Evolutionary conservation across 2,113 vertebrate species (phyloP), one percentile per base, ranked within the genome.

Genomic region (Datnioides undecimradiatus): DNA sequence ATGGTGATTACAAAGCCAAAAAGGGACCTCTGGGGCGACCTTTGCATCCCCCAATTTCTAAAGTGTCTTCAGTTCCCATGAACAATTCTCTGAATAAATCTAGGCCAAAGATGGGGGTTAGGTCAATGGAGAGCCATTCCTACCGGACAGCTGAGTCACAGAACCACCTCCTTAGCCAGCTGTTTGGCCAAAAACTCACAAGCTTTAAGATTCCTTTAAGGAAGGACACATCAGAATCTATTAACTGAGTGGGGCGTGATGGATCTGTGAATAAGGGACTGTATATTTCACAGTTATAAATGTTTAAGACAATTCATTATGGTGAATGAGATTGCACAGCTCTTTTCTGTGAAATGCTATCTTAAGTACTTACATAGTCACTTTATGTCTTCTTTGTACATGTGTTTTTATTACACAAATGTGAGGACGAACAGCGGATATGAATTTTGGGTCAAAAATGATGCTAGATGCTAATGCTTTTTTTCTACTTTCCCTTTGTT

Each of bases 181-280:
- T 99, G 81, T 99, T 99, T 70, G 98, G 98, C 77, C 98, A 97
- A 83, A 97, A 97, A 94, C 95, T 99, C 88, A 97, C 98, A 71
- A 97, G 97, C 94, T 99, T 99, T 95, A 99, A 99, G 94, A 99
- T 99, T 94, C 98, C 98, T 93, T 92, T 99, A 73, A 96, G 97
- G 85, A 98, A 97, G 93, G 97, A 97, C 90, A 92, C 95, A 85
- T 96, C 96, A 21, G 96, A 98, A 90, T 97, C 95, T 94, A 94
- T 95, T 90, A 95, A 94, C 93, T 94, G 80, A 93, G 77, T 60
- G 83, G 81, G 54, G 46, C 10, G 8, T 43, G 65, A 68, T 76
- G 85, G 59, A 89, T 90, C 91, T 93, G 93, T 94, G 90, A 93
- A 92, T 89, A 86, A 87, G 79, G 87, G 90, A 90, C 87, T 86